Evolutionary conservation across 2,888 invertebrate species (phyloP), one percentile per base, ranked within the genome.

Genomic region (Trichacis sp.): DNA sequence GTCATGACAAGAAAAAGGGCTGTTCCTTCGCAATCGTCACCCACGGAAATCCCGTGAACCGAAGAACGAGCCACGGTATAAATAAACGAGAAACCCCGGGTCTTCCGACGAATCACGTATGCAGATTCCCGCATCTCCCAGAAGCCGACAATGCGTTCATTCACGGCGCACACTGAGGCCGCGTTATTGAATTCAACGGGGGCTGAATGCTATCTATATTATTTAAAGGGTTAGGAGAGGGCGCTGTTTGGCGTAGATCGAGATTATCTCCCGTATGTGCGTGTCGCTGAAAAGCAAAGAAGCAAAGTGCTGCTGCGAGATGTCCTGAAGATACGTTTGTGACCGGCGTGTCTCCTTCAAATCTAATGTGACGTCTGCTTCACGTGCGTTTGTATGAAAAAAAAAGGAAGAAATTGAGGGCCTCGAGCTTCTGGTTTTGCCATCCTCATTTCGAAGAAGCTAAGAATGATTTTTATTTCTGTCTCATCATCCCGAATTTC

Each of bases 331-430:
- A 78, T 78, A 77, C 71, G 74, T 72, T 78, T 78, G 76, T 76
- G 50, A 64, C 60, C 67, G 68, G 65, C 76, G 72, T 74, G 75
- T 76, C 76, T 72, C 73, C 76, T 79, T 75, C 76, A 78, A 81
- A 83, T 83, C 81, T 80, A 81, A 82, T 77, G 82, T 81, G 83
- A 83, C 82, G 81, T 83, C 80, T 77, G 76, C 78, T 81, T 82
- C 83, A 81, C 81, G 77, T 79, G 43, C 14, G 19, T 43, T 15
- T 3, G 9, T 19, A 17, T 45, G 19, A 36, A 3, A 36, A 36
- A 36, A 36, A 36, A 6, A 33, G n/a, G n/a, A 33, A 33, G n/a
- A 33, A n/a, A 2, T 33, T n/a, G 8, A 33, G 24, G 24, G 24
- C 24, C 24, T 24, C 3, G 24, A 8, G 24, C 24, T 24, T 24